phyloP scores from a whole-genome alignment of 2,113 vertebrate species.

The Stercorarius parasiticus region DNA sequence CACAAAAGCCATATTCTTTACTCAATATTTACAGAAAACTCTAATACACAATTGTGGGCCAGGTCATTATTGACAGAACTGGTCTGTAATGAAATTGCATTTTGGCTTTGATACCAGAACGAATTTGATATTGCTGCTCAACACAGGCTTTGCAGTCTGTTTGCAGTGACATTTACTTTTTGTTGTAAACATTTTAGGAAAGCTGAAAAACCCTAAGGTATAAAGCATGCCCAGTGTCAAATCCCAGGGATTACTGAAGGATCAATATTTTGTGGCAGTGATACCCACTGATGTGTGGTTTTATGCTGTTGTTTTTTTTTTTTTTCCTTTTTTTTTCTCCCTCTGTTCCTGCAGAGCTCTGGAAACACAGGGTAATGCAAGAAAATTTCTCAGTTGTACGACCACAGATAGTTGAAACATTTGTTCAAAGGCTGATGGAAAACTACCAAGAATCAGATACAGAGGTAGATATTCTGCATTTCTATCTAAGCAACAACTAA shows the following conservation, averaged over 20 bases:
- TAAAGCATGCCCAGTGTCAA: neutral
- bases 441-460: constrained; percentile 61
- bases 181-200: constrained; percentile 16
- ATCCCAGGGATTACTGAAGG: constrained; percentile 5
- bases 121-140: neutral
- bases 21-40: neutral
- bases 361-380: constrained; percentile 74
- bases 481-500: neutral
- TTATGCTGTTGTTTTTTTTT: neutral
- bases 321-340: neutral
- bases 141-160: neutral
- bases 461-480: constrained; percentile 60
- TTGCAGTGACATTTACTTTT: constrained; percentile 21
- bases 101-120: constrained; percentile 7
- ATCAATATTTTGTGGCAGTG: neutral
- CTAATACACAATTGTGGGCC: neutral
- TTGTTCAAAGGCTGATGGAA: constrained; percentile 77
- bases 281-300: neutral
- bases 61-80: constrained; percentile 1
- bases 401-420: constrained; percentile 73
- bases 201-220: neutral
- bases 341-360: constrained; percentile 65
- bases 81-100: neutral
- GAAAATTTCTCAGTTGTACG: constrained; percentile 70
- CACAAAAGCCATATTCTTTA: neutral